Conservation (phyloP, 2,888 invertebrate species). For the Drosophila meridionalis region DNA sequence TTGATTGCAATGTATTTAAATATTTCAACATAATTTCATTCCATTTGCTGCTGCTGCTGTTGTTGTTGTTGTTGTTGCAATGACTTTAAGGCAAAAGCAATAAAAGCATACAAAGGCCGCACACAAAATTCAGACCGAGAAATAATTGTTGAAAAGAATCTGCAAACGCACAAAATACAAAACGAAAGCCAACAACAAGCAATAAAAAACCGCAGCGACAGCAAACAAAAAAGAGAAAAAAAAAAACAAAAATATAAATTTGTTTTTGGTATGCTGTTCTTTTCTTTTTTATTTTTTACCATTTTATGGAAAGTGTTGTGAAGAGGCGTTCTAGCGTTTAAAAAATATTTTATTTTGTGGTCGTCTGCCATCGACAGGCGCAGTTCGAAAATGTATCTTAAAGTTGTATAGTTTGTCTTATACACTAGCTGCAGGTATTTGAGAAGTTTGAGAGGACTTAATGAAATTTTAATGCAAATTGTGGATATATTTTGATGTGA, state of each 20-base stretch:
- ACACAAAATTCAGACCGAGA: slow-evolving; percentile 46
- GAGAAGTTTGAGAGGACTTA: too few relatives aligned
- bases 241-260: slow-evolving; percentile 34
- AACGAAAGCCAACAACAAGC: slow-evolving; percentile 59
- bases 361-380: slow-evolving; percentile 69
- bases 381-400: slow-evolving; percentile 66
- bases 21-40: slow-evolving; percentile 77
- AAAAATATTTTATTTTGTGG: slow-evolving; percentile 64
- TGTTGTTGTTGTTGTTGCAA: slow-evolving; percentile 1
- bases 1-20: slow-evolving; percentile 66
- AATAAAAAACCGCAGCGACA: slow-evolving; percentile 73
- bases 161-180: slow-evolving; percentile 58
- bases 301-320: slow-evolving; percentile 78
- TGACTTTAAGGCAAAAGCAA: slow-evolving; percentile 51
- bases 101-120: slow-evolving; percentile 52
- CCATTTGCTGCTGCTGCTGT: slow-evolving; percentile 35
- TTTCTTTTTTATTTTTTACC: slow-evolving; percentile 19
- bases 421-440: slow-evolving; percentile 3
- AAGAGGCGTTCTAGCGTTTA: slow-evolving; percentile 84
- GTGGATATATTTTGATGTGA: too few relatives aligned
- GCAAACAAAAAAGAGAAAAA: slow-evolving; percentile 38
- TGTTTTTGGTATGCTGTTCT: slow-evolving; percentile 35
- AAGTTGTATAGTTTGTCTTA: slow-evolving; percentile 45
- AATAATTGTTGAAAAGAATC: slow-evolving; percentile 79
- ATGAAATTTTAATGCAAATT: background rate